Conservation (phyloP, 2,113 vertebrate species). For the Syngnathoides biaculeatus region DNA sequence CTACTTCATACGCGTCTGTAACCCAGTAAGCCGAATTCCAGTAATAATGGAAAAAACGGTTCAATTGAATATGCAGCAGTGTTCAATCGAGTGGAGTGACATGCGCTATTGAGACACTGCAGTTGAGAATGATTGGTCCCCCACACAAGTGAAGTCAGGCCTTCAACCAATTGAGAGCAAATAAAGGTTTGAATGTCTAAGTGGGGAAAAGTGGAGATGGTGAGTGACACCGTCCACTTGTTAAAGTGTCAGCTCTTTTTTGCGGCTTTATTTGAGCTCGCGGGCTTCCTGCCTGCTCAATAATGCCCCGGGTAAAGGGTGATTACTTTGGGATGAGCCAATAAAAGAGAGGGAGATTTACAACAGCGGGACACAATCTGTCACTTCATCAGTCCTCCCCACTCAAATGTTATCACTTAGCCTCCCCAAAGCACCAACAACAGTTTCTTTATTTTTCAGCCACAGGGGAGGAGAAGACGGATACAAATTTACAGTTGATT, state of each 20-base stretch:
- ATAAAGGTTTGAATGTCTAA: not conserved
- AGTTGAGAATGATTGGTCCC: not conserved
- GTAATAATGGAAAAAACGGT: conserved; percentile 1
- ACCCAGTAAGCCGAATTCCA: not conserved
- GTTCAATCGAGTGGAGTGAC: not conserved
- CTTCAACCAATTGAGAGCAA: conserved; percentile 3
- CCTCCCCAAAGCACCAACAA: conserved; percentile 4
- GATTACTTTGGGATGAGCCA: conserved; percentile 42
- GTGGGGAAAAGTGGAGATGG: not conserved
- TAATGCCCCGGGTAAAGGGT: conserved; percentile 25
- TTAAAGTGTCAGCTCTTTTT: conserved; percentile 33
- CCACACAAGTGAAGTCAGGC: not conserved
- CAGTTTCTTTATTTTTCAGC: conserved; percentile 5
- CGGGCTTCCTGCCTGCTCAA: conserved; percentile 12
- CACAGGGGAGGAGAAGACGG: conserved; percentile 11
- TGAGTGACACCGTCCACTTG: not conserved
- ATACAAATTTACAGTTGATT: conserved; percentile 5
- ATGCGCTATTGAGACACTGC: not conserved
- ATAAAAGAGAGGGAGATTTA: conserved; percentile 62
- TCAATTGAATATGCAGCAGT: not conserved
- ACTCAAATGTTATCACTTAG: conserved; percentile 34
- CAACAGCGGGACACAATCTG: conserved; percentile 22
- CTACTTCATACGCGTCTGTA: not conserved
- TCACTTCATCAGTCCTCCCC: conserved; percentile 42
- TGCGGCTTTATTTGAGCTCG: conserved; percentile 48